These are phyloP conservation scores for Pyrocephalus nanus DNA, from an alignment of 2,797 vertebrate species.

Conservation along the genomic window DNA sequence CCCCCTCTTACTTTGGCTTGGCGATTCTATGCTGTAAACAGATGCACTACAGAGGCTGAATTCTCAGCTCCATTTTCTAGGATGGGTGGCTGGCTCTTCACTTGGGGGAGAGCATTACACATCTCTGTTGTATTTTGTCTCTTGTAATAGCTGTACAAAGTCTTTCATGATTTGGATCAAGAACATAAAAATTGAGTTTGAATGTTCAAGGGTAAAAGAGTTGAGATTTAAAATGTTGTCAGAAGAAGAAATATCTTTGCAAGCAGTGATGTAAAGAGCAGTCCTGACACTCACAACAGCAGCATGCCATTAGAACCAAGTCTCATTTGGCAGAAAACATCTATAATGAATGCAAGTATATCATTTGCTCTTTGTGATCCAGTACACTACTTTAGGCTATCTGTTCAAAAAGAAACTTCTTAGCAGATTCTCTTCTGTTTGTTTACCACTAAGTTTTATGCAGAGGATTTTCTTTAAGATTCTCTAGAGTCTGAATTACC, in stretches of 20 bases:
- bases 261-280: background rate
- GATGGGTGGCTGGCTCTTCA: background rate
- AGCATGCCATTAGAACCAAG: constrained; percentile 2
- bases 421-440: background rate
- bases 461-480: background rate
- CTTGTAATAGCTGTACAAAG: background rate
- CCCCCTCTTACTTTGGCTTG: background rate
- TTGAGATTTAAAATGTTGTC: background rate
- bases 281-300: background rate
- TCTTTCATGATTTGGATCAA: background rate
- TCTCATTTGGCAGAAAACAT: background rate
- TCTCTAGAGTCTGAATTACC: background rate
- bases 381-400: background rate
- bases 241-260: background rate
- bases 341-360: constrained; percentile 11
- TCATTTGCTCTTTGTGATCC: background rate
- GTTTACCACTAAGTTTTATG: background rate
- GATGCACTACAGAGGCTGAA: background rate
- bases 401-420: background rate
- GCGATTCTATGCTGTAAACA: background rate
- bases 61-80: background rate
- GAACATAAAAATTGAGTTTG: background rate
- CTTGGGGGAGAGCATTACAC: background rate
- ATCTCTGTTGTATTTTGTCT: background rate
- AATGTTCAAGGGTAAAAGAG: background rate